Conservation (phyloP, 2,113 vertebrate species). For the Centropus bengalensis region DNA sequence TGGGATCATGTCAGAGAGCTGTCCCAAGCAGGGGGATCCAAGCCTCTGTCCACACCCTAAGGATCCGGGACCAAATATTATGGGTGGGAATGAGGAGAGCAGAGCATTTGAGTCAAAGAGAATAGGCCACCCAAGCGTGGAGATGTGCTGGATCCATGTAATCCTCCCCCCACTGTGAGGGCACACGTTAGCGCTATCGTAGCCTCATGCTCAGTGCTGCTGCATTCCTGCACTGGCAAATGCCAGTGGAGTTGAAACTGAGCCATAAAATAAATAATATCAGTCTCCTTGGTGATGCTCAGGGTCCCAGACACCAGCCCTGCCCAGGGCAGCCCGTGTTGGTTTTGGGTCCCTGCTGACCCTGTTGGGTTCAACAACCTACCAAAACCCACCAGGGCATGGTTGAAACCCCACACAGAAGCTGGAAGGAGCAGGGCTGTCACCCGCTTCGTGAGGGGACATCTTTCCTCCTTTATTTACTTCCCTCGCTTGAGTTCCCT, state of each 20-base stretch:
- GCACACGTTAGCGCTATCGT: rapidly evolving
- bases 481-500: neutral
- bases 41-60: neutral
- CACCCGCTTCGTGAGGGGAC: neutral
- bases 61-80: neutral
- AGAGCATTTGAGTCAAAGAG: neutral
- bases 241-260: neutral
- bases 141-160: rapidly evolving
- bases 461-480: neutral
- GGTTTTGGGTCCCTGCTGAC: neutral
- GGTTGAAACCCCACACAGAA: neutral
- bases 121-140: neutral
- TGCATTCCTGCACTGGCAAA: neutral
- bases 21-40: rapidly evolving
- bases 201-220: neutral
- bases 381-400: neutral
- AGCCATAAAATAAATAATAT: neutral
- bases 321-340: neutral
- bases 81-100: neutral
- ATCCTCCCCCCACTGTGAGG: neutral
- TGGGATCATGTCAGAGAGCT: neutral
- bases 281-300: neutral
- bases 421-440: neutral
- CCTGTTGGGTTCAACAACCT: neutral
- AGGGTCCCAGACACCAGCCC: neutral